phyloP scores from a whole-genome alignment of 2,113 vertebrate genomes.

The Naja naja region DNA sequence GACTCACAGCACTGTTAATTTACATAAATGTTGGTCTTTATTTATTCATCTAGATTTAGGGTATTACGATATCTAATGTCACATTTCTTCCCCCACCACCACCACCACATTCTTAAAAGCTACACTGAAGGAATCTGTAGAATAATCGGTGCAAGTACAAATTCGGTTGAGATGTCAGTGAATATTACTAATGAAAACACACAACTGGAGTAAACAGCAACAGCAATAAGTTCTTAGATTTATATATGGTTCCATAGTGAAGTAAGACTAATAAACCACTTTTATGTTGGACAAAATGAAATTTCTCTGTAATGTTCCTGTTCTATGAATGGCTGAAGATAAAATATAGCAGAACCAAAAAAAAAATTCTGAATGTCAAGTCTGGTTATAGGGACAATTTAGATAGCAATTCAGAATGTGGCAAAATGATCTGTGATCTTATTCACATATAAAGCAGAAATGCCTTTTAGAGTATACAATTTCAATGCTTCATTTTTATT shows the following conservation, averaged over 20 bases:
- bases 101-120: not conserved
- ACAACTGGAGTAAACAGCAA: not conserved
- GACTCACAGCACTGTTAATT: not conserved
- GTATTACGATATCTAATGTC: not conserved
- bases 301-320: not conserved
- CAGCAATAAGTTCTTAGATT: not conserved
- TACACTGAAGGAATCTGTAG: not conserved
- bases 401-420: not conserved
- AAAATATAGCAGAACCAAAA: not conserved
- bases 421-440: not conserved
- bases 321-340: not conserved
- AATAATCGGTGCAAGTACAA: not conserved
- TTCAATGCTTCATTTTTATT: conserved; percentile 53
- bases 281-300: not conserved
- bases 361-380: not conserved
- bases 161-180: not conserved
- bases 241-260: not conserved
- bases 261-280: not conserved
- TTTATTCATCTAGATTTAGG: not conserved
- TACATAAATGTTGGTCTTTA: not conserved
- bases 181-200: not conserved
- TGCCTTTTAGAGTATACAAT: not conserved
- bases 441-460: not conserved
- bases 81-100: not conserved
- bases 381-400: not conserved